These are phyloP conservation scores for Pseudomyrmex cubaensis DNA, from an alignment of 1,140 invertebrate species.

Conservation along the genomic window DNA sequence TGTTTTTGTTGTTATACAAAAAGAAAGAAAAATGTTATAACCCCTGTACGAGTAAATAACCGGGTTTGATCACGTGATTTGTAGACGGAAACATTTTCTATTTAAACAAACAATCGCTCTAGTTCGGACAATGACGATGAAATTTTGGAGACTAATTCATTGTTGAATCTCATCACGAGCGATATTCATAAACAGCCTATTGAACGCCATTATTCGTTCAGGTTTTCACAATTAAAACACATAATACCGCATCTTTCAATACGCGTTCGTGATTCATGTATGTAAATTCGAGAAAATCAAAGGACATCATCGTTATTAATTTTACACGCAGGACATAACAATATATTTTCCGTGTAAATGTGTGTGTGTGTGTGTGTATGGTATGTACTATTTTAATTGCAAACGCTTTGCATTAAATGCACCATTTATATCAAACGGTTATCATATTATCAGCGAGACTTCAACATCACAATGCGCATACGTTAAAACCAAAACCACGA, in stretches of 20 bases:
- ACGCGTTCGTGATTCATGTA: conserved; percentile 8
- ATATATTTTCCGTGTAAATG: conserved; percentile 15
- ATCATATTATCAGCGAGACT: conserved; percentile 29
- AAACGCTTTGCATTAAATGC: conserved; percentile 2
- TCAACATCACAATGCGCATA: neutral
- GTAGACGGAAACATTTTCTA: conserved; percentile 14
- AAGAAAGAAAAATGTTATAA: conserved; percentile 27
- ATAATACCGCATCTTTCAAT: conserved; percentile 28
- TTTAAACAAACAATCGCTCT: conserved; percentile 22
- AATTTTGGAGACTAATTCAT: conserved; percentile 30
- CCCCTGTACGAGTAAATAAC: conserved; percentile 15
- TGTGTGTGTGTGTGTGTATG: no score
- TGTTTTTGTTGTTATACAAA: conserved; percentile 5
- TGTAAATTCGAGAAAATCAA: conserved; percentile 27
- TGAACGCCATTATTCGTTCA: conserved; percentile 19
- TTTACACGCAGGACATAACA: conserved; percentile 28
- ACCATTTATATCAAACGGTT: conserved; percentile 35
- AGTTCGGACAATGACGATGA: conserved; percentile 12
- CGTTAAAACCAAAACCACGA: neutral
- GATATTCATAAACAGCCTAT: conserved; percentile 25
- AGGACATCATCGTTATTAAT: conserved; percentile 25
- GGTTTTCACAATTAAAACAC: conserved; percentile 41
- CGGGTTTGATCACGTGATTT: conserved; percentile 16
- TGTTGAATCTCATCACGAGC: conserved; percentile 19
- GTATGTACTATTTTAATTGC: conserved; percentile 11